Evolutionary conservation across 2,888 invertebrate species (phyloP), one percentile per base, ranked within the genome.

Genomic region (Monochamus alternatus): DNA sequence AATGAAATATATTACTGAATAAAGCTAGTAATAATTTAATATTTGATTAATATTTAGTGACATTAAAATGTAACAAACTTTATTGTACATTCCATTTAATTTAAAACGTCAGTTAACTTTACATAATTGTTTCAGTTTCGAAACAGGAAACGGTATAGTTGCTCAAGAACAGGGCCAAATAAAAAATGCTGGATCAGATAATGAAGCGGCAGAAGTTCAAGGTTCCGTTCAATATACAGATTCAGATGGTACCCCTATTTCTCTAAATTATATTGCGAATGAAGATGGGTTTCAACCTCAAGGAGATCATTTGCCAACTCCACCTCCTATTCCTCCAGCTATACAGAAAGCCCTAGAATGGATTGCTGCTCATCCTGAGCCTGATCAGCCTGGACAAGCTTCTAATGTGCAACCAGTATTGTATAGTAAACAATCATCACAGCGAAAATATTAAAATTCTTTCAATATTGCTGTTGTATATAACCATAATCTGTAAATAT

Each of bases 301-400:
- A 88, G 95, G 95, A 67, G 94, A 92, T 68, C 95, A 95, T 87
- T 89, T 95, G 55, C 95, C 95, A 10, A 95, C 95, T 10, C 94
- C 95, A 5, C 95, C 95, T 10, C 95, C 95, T 30, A 93, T 95
- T 80, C 95, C 95, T 8, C 90, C 92, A 70, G 95, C 93, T 81
- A 95, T 95, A 81, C 93, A 93, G 84, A 92, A 91, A 79, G 92
- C 94, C 64, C 87, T 94, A 80, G 93, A 93, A 30, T 93, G 91
- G 88, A 89, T 93, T 83, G 91, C 92, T 3, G 90, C 92, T 3
- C 89, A 89, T 55, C 90, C 90, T 3, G 83, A 84, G 60, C 81
- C 81, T n/a, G 82, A 84, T 63, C 86, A 88, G 76, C 83, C 86
- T 67, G 81, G 83, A 63, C 77, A 76, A 14, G 55, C 74, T 32